phyloP scores from a whole-genome alignment of 2,797 vertebrate species.

The Phataginus tetradactyla region DNA sequence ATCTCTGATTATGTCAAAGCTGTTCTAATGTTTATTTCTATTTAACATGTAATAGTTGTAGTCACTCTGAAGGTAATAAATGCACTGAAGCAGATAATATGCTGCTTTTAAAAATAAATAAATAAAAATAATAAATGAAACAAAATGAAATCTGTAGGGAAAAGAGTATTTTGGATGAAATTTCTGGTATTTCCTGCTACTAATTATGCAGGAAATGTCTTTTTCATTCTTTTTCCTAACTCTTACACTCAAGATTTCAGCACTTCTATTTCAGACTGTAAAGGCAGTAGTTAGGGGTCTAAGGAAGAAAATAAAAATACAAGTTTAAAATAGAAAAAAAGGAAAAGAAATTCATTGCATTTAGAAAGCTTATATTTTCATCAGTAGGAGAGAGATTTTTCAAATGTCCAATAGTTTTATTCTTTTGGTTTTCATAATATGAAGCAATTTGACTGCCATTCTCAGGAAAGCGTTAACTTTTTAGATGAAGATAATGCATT shows the following conservation, averaged over 20 bases:
- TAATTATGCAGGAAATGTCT: conserved; percentile 64
- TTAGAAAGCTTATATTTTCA: not conserved
- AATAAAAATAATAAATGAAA: conserved; percentile 49
- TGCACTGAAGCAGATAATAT: not conserved
- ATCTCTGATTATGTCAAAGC: not conserved
- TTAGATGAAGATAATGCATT: not conserved
- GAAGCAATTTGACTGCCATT: not conserved
- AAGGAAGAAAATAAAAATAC: not conserved
- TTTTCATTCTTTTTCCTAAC: conserved; percentile 48
- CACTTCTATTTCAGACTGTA: conserved; percentile 54
- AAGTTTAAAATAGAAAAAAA: not conserved
- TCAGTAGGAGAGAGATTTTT: not conserved
- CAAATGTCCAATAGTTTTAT: not conserved
- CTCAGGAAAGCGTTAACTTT: not conserved
- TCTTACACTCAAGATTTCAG: conserved; percentile 50
- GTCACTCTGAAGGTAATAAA: not conserved
- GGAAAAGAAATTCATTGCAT: not conserved
- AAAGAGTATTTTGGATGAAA: conserved; percentile 57
- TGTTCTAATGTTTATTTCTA: not conserved
- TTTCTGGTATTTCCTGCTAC: conserved; percentile 75
- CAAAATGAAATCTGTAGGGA: conserved; percentile 25
- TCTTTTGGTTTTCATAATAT: not conserved
- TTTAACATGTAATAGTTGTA: not conserved
- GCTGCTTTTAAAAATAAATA: conserved; percentile 21
- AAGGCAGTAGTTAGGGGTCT: not conserved